Evolutionary conservation across 2,797 vertebrate genomes (phyloP).

Genomic region (Anguilla megastoma): DNA sequence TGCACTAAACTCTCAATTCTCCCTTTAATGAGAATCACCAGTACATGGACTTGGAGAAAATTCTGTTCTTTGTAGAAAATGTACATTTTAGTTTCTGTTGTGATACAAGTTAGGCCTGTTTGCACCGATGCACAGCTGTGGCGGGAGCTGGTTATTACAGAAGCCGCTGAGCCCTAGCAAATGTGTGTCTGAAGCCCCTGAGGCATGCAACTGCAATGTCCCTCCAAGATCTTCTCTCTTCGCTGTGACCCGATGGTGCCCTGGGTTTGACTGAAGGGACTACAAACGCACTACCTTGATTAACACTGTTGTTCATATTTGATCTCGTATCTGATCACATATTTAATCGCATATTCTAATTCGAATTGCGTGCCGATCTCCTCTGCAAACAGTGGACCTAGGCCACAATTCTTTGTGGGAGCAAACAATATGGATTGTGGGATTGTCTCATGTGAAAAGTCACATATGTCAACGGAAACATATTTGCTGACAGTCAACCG

Average conservation of each 20-base stretch:
- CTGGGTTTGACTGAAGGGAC: neutral
- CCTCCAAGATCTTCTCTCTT: neutral
- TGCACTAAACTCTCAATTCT: neutral
- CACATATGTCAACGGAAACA: neutral
- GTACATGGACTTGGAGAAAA: neutral
- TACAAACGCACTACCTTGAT: neutral
- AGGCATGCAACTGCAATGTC: no score
- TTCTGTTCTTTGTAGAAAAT: neutral
- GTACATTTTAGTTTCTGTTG: neutral
- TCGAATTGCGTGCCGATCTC: conserved; percentile 4
- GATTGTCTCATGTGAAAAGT: neutral
- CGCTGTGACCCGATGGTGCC: neutral
- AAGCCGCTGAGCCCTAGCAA: neutral
- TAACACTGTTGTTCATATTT: conserved; percentile 48
- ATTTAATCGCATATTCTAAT: conserved; percentile 57
- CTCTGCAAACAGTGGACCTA: conserved; percentile 12
- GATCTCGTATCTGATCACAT: conserved; percentile 56
- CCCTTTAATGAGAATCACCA: neutral
- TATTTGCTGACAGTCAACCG: neutral
- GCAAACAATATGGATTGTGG: neutral
- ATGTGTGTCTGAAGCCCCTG: neutral
- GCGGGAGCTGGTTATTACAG: neutral
- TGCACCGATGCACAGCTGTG: neutral
- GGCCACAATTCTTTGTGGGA: neutral
- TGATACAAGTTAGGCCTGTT: neutral